These are phyloP conservation scores for Chelonoidis abingdonii DNA, from an alignment of 2,113 vertebrate species.

Conservation along the genomic window DNA sequence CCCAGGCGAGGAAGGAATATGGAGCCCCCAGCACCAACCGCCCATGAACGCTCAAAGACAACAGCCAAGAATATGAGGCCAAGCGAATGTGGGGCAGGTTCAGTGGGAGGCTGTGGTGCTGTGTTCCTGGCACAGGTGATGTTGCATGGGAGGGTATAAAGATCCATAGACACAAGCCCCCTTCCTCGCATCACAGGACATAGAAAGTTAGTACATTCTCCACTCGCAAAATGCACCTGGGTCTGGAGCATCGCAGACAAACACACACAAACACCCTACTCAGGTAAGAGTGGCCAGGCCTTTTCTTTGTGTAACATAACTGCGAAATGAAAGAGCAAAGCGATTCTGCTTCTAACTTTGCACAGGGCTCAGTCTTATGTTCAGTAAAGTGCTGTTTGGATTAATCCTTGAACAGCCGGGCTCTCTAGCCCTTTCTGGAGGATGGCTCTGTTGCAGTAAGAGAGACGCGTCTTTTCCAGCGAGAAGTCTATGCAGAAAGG, in stretches of 20 bases:
- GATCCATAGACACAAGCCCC: background rate
- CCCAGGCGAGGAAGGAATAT: background rate
- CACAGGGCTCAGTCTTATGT: background rate
- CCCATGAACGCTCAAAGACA: background rate
- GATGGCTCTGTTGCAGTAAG: background rate
- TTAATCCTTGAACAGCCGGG: background rate
- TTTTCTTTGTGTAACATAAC: background rate
- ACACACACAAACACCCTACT: background rate
- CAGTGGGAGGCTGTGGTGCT: background rate
- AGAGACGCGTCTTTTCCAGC: background rate
- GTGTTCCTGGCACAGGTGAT: background rate
- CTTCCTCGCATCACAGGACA: background rate
- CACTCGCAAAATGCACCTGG: background rate
- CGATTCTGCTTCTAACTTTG: background rate
- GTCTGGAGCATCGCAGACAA: background rate
- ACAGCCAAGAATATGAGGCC: background rate
- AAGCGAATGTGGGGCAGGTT: background rate
- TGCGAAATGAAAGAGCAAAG: background rate
- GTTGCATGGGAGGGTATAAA: background rate
- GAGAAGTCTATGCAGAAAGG: background rate
- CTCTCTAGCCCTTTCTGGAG: background rate
- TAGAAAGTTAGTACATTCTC: background rate
- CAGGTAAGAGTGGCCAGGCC: background rate
- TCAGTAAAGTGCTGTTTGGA: background rate
- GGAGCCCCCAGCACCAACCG: background rate